A percentile compares a stretch with the other conserved stretches of the same genome.
Evolutionary conservation across 2,113 vertebrate species (phyloP).

Genomic region (Ictidomys tridecemlineatus): DNA sequence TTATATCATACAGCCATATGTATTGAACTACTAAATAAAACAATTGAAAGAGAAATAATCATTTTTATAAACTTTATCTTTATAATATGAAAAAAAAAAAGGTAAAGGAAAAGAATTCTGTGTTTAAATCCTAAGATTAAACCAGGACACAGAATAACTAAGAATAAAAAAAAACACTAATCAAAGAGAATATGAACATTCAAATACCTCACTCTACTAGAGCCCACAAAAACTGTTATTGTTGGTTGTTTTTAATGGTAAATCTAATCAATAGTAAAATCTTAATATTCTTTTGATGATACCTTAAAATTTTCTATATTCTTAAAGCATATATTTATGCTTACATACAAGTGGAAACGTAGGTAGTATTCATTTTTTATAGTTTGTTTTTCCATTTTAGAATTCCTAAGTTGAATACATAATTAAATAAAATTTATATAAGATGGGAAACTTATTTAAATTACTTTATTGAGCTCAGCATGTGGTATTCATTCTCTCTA

Average conservation of each 20-base stretch:
- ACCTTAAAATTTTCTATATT: not conserved
- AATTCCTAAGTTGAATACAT: constrained; percentile 65
- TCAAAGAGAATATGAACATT: not conserved
- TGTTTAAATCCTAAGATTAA: not conserved
- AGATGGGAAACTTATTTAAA: constrained; percentile 79
- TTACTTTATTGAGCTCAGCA: constrained; percentile 84
- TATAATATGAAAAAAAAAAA: not conserved
- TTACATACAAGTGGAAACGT: not conserved
- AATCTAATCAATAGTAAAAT: not conserved
- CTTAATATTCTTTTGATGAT: not conserved
- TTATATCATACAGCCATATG: not conserved
- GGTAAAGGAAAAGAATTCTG: not conserved
- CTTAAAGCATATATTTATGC: not conserved
- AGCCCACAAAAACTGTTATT: not conserved
- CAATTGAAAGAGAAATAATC: not conserved
- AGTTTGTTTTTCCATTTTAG: constrained; percentile 56
- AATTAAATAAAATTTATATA: constrained; percentile 76
- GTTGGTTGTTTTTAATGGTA: not conserved
- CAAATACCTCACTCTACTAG: not conserved
- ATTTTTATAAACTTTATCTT: not conserved
- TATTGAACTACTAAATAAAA: not conserved
- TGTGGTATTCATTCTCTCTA: constrained; percentile 84
- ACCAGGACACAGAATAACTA: not conserved
- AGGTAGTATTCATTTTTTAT: not conserved
- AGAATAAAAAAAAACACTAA: not conserved